Base-by-base conservation (phyloP, 30 jellyfish, hydroid and myxozoan genomes). In the Aurelia aurita region DNA sequence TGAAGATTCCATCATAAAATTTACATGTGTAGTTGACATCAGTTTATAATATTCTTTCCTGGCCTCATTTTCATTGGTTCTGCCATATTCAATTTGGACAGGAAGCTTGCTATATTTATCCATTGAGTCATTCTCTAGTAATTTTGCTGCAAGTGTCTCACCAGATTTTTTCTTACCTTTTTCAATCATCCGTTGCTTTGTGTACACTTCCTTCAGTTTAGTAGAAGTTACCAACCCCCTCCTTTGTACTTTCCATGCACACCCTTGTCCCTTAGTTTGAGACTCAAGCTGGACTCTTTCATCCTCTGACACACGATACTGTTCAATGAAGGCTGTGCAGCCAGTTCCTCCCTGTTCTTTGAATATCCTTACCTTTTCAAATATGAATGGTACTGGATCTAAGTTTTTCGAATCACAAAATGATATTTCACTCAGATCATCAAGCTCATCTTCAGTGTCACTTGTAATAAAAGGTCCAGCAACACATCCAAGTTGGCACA, bases 11-110 rank as follows among this genome's bases (percentile, higher is more conserved):
- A 32, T 32, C 58, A 20, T 16, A 31, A 67, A 67, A 32, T 67
- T 67, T 67, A 13, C 25, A 67, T 67, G 79, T 25, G 79, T 67
- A 18, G 58, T 67, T 27, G 79, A 67, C 79, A 67, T 67, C 21
- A 67, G 58, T 31, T 7, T 67, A 25, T 3, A 25, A 32, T 67
- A 67, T 67, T 67, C 58, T 18, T 67, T 27, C 46, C 58, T 67
- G 20, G 79, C 79, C 20, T 67, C 58, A 67, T 67, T 2, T 22
- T 67, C 79, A 13, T 67, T 67, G 55, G 55, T 32, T 67, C 79
- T 67, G 55, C 79, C 79, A 67, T 67, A 67, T 53, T 13, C 55
- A 32, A 67, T 67, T 14, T 67, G 79, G 58, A 43, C 55, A 67
- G 79, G 79, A 27, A 67, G 58, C 55, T 32, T 67, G 55, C 12